Evolutionary conservation across 2,888 invertebrate species (phyloP).

Genomic region (Sphaerophoria rueppellii): DNA sequence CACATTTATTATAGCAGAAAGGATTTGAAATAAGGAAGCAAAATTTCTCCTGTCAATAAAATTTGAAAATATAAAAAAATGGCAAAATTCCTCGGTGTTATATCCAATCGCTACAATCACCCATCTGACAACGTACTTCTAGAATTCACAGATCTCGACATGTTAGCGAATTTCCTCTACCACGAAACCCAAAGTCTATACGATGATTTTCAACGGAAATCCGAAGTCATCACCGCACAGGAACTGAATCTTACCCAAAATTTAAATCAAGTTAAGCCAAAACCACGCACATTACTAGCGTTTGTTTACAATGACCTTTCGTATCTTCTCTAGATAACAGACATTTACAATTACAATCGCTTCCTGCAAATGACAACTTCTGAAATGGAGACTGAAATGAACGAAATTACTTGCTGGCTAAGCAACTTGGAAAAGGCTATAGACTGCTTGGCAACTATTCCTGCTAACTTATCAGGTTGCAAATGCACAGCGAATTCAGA

Average conservation of each 20-base stretch:
- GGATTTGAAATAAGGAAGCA: neutral
- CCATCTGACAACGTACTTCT: conserved; percentile 28
- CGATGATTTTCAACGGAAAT: conserved; percentile 73
- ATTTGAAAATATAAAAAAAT: conserved; percentile 42
- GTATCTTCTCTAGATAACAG: conserved; percentile 8
- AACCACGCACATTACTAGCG: neutral
- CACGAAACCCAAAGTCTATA: conserved; percentile 73
- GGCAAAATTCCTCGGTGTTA: conserved; percentile 70
- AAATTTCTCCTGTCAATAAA: neutral
- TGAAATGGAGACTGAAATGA: conserved; percentile 24
- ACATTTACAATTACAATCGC: conserved; percentile 19
- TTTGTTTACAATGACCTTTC: neutral
- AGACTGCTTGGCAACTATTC: conserved; percentile 4
- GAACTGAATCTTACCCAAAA: conserved; percentile 56
- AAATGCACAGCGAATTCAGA: conserved; percentile 45
- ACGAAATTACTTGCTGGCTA: conserved; percentile 15
- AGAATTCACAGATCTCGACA: conserved; percentile 74
- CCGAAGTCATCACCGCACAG: conserved; percentile 69
- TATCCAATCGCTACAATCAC: conserved; percentile 44
- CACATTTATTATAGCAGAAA: neutral
- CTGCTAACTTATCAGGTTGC: conserved; percentile 8
- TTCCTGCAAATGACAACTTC: neutral
- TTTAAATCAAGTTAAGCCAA: conserved; percentile 16
- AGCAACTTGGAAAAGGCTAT: conserved; percentile 34
- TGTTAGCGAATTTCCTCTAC: conserved; percentile 70